phyloP scores from a whole-genome alignment of 2,888 invertebrate genomes.

The Disparrhopalites patrizii region DNA sequence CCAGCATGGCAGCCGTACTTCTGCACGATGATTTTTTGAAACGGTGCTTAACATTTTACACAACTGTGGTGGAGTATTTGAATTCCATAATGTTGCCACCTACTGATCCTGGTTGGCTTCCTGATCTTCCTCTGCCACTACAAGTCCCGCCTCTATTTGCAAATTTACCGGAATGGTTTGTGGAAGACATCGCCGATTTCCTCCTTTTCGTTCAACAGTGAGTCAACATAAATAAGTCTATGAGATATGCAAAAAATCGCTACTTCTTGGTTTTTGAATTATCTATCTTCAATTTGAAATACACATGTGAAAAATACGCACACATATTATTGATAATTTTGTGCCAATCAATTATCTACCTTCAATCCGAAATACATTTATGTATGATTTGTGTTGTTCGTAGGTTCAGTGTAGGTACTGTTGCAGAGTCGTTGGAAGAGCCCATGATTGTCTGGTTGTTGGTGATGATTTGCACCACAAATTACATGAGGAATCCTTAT shows the following conservation, averaged over 20 bases:
- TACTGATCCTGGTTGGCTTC: slow-evolving; percentile 29
- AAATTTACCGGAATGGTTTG: slow-evolving; percentile 93
- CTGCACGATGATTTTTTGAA: slow-evolving; percentile 78
- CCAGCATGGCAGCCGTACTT: slow-evolving; percentile 84
- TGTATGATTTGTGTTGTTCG: slow-evolving; percentile 12
- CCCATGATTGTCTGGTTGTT: slow-evolving; percentile 83
- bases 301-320: no score
- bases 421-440: slow-evolving; percentile 73
- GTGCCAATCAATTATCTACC: not conserved
- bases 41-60: slow-evolving; percentile 80
- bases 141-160: slow-evolving; percentile 72
- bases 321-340: no score
- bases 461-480: slow-evolving; percentile 82
- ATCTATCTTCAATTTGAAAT: no score
- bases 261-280: no score
- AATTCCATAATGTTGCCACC: slow-evolving; percentile 52
- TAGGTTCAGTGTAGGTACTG: slow-evolving; percentile 70
- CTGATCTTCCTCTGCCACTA: slow-evolving; percentile 55
- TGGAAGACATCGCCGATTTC: slow-evolving; percentile 96
- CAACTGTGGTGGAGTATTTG: slow-evolving; percentile 76
- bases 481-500: slow-evolving; percentile 93
- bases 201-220: slow-evolving; percentile 87
- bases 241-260: no score
- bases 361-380: not conserved
- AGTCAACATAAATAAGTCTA: no score